Evolutionary conservation across 2,113 vertebrate species (phyloP).

Genomic region (Echinops telfairi): DNA sequence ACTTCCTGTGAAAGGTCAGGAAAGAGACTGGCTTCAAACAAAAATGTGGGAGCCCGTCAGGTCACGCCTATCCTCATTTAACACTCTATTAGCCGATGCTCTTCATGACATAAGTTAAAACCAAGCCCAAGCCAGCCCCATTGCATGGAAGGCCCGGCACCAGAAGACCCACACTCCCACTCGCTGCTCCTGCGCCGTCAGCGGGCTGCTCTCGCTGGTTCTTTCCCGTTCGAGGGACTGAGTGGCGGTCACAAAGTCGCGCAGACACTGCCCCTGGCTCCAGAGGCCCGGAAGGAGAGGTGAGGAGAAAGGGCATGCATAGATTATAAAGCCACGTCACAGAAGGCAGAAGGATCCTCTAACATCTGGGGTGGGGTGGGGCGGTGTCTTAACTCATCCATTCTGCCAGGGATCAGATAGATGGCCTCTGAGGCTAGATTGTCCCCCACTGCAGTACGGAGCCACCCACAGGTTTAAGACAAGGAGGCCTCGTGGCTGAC

Average conservation of each 20-base stretch:
- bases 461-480: background rate
- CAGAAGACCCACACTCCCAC: background rate
- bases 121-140: background rate
- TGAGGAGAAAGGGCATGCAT: background rate
- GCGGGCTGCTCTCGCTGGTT: background rate
- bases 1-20: conserved; percentile 47
- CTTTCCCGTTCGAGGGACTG: background rate
- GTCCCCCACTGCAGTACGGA: background rate
- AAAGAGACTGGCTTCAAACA: conserved; percentile 15
- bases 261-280: background rate
- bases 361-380: background rate
- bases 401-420: background rate
- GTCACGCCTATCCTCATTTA: background rate
- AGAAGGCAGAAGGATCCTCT: background rate
- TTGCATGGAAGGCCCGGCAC: background rate
- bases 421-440: background rate
- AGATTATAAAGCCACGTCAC: background rate
- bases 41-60: background rate
- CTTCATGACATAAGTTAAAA: conserved; percentile 3
- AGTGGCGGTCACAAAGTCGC: background rate
- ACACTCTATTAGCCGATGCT: background rate
- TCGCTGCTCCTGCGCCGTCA: too few relatives aligned
- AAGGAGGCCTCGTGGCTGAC: background rate
- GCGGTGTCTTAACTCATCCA: background rate
- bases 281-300: background rate